phyloP scores from a whole-genome alignment of 2,888 invertebrate species.

The Eilema griseolum region DNA sequence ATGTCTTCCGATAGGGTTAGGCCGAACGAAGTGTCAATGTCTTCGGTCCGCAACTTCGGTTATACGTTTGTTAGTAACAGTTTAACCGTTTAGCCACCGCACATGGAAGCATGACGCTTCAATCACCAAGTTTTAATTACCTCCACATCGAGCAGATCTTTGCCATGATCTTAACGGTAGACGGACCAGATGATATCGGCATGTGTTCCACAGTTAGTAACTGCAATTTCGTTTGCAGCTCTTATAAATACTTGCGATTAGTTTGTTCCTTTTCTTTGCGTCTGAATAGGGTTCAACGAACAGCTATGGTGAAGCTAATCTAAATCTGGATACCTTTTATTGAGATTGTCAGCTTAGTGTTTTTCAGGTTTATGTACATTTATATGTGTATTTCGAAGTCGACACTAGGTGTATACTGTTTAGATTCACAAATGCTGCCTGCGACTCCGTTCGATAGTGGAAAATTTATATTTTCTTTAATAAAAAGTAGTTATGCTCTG shows the following conservation, averaged over 20 bases:
- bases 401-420: no score
- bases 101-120: constrained; percentile 36
- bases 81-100: neutral
- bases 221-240: neutral
- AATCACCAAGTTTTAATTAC: constrained; percentile 43
- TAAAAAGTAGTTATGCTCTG: no score
- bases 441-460: no score
- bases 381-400: no score
- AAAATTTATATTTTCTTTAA: no score
- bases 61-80: neutral
- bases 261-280: neutral
- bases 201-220: neutral
- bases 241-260: neutral
- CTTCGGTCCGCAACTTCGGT: neutral
- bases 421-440: no score
- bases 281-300: neutral
- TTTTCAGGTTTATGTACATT: neutral
- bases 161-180: constrained; percentile 47
- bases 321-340: neutral
- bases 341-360: constrained; percentile 1
- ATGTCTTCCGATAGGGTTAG: no score
- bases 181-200: constrained; percentile 33
- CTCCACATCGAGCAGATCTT: constrained; percentile 42
- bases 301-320: neutral
- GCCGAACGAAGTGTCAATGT: no score